phyloP scores from a whole-genome alignment of 2,797 vertebrate species.

The Adelosebastes latens region DNA sequence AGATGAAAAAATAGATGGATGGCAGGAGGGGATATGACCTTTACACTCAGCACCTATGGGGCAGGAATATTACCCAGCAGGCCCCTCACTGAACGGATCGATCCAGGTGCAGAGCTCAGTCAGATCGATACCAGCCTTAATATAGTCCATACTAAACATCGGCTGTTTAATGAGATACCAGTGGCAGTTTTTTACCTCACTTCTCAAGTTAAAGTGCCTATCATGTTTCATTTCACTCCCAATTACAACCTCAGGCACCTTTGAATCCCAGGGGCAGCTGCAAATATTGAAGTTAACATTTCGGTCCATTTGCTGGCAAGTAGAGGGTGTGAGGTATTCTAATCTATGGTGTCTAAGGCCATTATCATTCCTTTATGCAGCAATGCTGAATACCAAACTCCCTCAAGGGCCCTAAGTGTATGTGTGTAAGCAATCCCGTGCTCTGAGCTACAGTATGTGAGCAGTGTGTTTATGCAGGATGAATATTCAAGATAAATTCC shows the following conservation, averaged over 20 bases:
- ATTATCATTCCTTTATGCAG: background rate
- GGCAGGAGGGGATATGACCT: constrained; percentile 58
- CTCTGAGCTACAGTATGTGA: background rate
- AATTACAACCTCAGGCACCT: background rate
- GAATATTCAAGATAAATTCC: background rate
- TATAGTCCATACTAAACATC: constrained; percentile 60
- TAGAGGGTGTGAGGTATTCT: background rate
- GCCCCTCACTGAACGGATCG: constrained; percentile 37
- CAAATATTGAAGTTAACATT: constrained; percentile 14
- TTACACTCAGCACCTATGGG: constrained; percentile 55
- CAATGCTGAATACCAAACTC: background rate
- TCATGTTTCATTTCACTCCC: constrained; percentile 35
- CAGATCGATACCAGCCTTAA: constrained; percentile 61
- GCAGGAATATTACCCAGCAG: constrained; percentile 63
- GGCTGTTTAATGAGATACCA: constrained; percentile 56
- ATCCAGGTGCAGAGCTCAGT: constrained; percentile 49
- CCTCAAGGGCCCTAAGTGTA: background rate
- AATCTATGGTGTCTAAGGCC: background rate
- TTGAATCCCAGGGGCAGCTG: background rate
- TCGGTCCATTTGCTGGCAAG: background rate
- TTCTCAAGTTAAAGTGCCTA: constrained; percentile 26
- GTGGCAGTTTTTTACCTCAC: constrained; percentile 39
- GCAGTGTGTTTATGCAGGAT: background rate
- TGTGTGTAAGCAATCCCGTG: background rate
- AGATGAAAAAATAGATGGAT: constrained; percentile 30